Conservation (phyloP, 2,797 vertebrate species). For the Alectoris magna region DNA sequence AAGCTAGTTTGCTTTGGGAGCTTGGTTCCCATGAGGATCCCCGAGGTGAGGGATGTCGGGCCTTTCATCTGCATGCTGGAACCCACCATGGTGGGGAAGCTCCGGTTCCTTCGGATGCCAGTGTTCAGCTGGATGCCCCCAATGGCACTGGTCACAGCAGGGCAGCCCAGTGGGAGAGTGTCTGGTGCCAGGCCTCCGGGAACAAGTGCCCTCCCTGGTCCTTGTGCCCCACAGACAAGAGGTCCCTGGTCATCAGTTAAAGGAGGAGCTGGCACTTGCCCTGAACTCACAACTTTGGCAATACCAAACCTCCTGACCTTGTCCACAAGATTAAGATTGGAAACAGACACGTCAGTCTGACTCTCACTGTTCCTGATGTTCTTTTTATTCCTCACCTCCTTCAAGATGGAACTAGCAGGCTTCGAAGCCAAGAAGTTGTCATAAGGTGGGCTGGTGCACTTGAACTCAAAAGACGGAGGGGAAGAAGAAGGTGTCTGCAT, state of each 20-base stretch:
- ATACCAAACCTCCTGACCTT: slow-evolving; percentile 93
- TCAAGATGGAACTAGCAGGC: slow-evolving; percentile 94
- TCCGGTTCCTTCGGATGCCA: slow-evolving; percentile 93
- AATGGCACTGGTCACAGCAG: slow-evolving; percentile 78
- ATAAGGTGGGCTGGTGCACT: slow-evolving; percentile 87
- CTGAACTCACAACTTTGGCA: slow-evolving; percentile 80
- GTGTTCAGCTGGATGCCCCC: slow-evolving; percentile 87
- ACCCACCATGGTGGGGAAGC: slow-evolving; percentile 96
- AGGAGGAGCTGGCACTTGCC: slow-evolving; percentile 64
- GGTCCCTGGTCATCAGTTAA: slow-evolving; percentile 83
- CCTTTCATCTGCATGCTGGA: slow-evolving; percentile 98
- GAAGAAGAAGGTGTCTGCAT: slow-evolving; percentile 82
- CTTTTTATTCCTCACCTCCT: slow-evolving; percentile 91
- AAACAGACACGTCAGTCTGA: slow-evolving; percentile 89
- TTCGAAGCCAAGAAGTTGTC: slow-evolving; percentile 96
- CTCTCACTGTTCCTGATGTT: slow-evolving; percentile 82
- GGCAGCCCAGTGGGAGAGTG: slow-evolving; percentile 76
- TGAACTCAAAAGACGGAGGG: slow-evolving; percentile 87
- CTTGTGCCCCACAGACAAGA: slow-evolving; percentile 84
- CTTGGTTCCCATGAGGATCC: slow-evolving; percentile 86
- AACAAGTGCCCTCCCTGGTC: slow-evolving; percentile 85
- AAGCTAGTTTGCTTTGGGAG: slow-evolving; percentile 84
- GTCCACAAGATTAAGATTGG: slow-evolving; percentile 94
- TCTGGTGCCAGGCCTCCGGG: slow-evolving; percentile 78
- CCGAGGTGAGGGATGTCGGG: slow-evolving; percentile 85